Percentiles rank a stretch among this genome's conserved stretches.
These are phyloP conservation scores for Pseudococcus longispinus DNA, from an alignment of 2,888 invertebrate genomes.

Conservation along the genomic window DNA sequence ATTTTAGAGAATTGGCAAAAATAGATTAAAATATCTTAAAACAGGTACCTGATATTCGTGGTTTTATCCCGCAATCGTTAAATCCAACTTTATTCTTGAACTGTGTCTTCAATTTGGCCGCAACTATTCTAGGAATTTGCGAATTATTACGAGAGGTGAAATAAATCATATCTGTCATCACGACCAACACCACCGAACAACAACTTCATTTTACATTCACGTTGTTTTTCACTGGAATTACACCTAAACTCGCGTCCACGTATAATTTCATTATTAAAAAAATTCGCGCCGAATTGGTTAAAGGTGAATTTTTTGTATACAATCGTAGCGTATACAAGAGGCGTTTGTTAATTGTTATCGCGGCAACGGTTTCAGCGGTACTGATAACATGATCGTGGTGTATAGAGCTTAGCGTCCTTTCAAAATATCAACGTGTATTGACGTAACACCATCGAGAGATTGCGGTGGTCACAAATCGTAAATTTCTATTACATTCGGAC, in stretches of 20 bases:
- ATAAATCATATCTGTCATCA: conserved; percentile 27
- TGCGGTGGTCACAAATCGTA: conserved; percentile 16
- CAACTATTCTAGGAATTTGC: conserved; percentile 21
- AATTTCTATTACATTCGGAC: background rate
- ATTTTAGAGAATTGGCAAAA: background rate
- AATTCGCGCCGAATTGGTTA: background rate
- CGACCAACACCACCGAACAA: background rate
- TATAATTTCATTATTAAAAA: background rate
- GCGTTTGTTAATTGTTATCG: conserved; percentile 3
- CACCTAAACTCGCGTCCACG: background rate
- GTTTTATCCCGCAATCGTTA: background rate
- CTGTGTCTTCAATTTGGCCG: conserved; percentile 14
- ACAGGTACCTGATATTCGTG: conserved; percentile 31
- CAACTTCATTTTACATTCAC: background rate
- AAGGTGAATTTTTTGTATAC: background rate
- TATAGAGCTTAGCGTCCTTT: conserved; percentile 14
- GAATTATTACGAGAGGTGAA: conserved; percentile 15
- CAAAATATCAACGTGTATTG: conserved; percentile 6
- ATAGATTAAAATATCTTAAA: background rate
- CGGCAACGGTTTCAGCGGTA: conserved; percentile 21
- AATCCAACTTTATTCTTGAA: conserved; percentile 12
- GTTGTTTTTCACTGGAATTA: background rate
- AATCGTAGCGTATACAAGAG: background rate
- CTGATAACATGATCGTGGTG: background rate
- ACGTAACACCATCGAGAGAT: background rate